Base-by-base conservation (phyloP, 53 echinoderm and acorn worm genomes). In the Echinarachnius parma region DNA sequence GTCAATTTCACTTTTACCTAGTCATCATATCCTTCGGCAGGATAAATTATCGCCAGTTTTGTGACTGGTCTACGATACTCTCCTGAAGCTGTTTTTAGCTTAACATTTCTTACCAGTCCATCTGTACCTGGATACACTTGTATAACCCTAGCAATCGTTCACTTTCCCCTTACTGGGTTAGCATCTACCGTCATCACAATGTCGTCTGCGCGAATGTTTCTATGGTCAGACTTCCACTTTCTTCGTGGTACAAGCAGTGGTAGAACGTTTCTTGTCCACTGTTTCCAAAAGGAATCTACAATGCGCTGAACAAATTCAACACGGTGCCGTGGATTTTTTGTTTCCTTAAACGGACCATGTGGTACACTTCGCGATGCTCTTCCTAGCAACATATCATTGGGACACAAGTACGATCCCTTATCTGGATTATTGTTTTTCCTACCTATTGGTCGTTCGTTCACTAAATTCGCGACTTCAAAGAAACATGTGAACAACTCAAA, bases 401-500 rank as follows among this genome's bases (percentile, higher is more conserved):
- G 83, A 33, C 79, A 75, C 18, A 88, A 47, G 31, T 84, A 89
- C 21, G 15, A 29, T 21, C 84, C 81, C 57, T 84, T 84, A 53
- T 89, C 89, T 55, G 89, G 84, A 28, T 89, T 77, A 61, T 66
- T 89, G 21, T 54, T 54, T 28, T 52, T 35, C 45, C 89, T 49
- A 2, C 89, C 84, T 22, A 89, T 89, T 1, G 89, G 89, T 45
- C 84, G 56, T 53, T 80, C 62, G 35, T 89, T 84, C 31, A 89
- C 63, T 3, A 89, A 58, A 30, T 89, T 84, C 15, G 81, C 81
- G 5, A 89, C 74, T 34, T 89, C 84, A 21, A 76, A 64, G 11
- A 89, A 45, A 60, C 64, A 81, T 23, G 89, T 89, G 37, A 71
- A 70, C 31, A 89, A 36, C 52, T 89, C 84, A 71, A 89, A 89